Conservation (phyloP, 2,888 invertebrate genomes). For the Drosophila nr. perissopoda region DNA sequence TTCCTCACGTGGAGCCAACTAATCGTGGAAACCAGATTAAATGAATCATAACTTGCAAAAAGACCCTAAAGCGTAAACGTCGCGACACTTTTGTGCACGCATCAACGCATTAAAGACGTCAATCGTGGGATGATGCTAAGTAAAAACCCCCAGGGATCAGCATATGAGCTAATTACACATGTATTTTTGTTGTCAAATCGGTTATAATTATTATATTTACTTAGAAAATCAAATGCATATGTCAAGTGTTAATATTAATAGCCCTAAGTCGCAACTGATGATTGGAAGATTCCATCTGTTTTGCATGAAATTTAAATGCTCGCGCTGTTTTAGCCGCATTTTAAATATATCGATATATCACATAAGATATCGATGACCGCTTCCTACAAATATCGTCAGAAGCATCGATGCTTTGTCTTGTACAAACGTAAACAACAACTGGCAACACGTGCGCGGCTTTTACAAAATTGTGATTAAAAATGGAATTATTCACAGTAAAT, state of each 20-base stretch:
- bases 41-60: slow-evolving; percentile 51
- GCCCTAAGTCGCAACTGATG: not conserved
- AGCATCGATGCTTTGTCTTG: slow-evolving; percentile 33
- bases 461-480: slow-evolving; percentile 71
- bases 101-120: slow-evolving; percentile 27
- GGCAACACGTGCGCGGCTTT: slow-evolving; percentile 62
- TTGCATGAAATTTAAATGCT: slow-evolving; percentile 19
- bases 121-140: not conserved
- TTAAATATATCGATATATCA: not conserved
- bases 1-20: slow-evolving; percentile 39
- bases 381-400: not conserved
- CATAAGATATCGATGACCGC: slow-evolving; percentile 15
- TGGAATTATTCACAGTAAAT: slow-evolving; percentile 91
- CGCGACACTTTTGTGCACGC: slow-evolving; percentile 33
- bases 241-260: not conserved
- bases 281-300: not conserved
- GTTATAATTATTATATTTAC: not conserved
- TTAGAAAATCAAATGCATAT: slow-evolving; percentile 17
- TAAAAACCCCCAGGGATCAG: slow-evolving; percentile 41
- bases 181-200: slow-evolving; percentile 43
- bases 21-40: slow-evolving; percentile 13
- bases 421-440: slow-evolving; percentile 67
- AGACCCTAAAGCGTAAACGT: slow-evolving; percentile 8
- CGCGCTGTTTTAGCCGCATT: slow-evolving; percentile 9
- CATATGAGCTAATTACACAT: slow-evolving; percentile 27